Base-by-base conservation (phyloP, 2,797 vertebrate species). In the Threskiornis aethiopicus region DNA sequence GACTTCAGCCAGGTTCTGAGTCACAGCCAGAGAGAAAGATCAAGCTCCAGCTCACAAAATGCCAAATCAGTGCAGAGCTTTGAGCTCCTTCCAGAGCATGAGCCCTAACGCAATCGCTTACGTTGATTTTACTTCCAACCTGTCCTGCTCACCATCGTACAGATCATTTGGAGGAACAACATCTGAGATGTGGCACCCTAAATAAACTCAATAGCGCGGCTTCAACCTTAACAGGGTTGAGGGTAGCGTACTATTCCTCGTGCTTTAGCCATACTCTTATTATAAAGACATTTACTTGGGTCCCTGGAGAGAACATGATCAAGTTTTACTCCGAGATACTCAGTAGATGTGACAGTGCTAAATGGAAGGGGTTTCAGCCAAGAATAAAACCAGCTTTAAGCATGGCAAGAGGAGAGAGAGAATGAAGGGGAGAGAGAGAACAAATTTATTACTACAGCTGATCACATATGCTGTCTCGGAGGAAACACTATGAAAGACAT, bases 261-360 rank as follows among this genome's bases (percentile, higher is more conserved):
- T 76, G 35, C 15, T 78, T 87, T 69, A 91, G 47, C 65, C 64
- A 73, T 44, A 39, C 9, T 76, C 35, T 72, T 89, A 76, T 62
- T 93, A 78, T 69, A 78, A 71, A 91, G 69, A 88, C 31, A 62
- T 86, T 89, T 78, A 81, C 29, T 89, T 87, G 19, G 54, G 62
- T 88, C 89, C 54, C 69, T 19, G 62, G 65, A 81, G 82, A 87
- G 31, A 92, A 52, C 4, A 20, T n/a, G 65, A 91, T 86, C 54
- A 88, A 79, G 46, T 67, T 93, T 93, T 92, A 90, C 58, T 92
- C 59, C 0, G 0, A 90, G 77, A 86, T 70, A 84, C 13, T 90
- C 86, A 90, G 87, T 72, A 88, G 92, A 89, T 72, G 44, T 87
- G 92, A 91, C 81, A 96, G 41, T 91, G 55, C 42, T 90, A 91